A percentile compares a stretch with the other conserved stretches of the same genome.
Conservation (phyloP, 2,797 vertebrate species). For the Clangula hyemalis region DNA sequence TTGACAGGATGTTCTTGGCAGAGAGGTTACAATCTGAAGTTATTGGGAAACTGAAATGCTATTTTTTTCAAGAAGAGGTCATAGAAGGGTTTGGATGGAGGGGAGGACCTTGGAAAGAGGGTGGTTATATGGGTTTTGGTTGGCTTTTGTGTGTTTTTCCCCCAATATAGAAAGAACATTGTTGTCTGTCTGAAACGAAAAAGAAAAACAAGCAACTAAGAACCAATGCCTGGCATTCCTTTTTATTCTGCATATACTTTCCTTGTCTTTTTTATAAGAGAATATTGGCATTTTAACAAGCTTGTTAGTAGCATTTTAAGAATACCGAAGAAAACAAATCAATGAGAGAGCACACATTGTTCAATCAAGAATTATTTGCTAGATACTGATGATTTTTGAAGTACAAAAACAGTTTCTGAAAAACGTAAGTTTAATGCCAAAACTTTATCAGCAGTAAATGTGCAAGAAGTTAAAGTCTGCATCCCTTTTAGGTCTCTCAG, state of each 20-base stretch:
- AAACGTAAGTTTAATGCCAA: neutral
- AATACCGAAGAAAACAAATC: neutral
- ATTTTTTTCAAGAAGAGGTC: neutral
- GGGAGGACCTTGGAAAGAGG: neutral
- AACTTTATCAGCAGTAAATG: neutral
- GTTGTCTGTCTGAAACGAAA: neutral
- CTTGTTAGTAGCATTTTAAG: neutral
- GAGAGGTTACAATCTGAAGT: neutral
- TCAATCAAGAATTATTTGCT: neutral
- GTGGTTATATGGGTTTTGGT: neutral
- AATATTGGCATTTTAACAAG: neutral
- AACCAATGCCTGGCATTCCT: neutral
- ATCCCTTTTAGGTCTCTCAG: conserved; percentile 29
- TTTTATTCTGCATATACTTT: neutral
- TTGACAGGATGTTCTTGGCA: neutral
- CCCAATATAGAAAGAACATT: neutral
- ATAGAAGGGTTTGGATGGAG: neutral
- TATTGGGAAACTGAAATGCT: neutral
- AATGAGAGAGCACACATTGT: neutral
- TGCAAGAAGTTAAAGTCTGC: conserved; percentile 12
- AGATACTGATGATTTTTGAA: conserved; percentile 2
- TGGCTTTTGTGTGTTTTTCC: rapidly evolving
- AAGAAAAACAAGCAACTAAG: neutral
- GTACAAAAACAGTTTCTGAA: neutral
- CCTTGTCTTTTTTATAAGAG: neutral